phyloP scores from a whole-genome alignment of 2,113 vertebrate species.

The Fukomys damarensis region DNA sequence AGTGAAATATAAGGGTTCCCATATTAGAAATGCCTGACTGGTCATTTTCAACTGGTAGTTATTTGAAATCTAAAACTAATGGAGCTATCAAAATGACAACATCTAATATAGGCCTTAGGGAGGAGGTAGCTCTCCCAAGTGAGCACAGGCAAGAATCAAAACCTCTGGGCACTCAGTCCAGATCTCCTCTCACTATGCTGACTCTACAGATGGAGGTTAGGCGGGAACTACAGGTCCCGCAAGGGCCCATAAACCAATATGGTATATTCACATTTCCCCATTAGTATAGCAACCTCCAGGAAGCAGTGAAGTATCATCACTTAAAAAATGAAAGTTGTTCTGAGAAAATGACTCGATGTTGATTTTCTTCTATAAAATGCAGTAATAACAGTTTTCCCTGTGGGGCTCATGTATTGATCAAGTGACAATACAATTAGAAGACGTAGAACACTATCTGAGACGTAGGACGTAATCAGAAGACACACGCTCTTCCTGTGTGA shows the following conservation, averaged over 20 bases:
- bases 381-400: neutral
- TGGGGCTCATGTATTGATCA: neutral
- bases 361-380: conserved; percentile 17
- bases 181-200: neutral
- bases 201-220: neutral
- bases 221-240: neutral
- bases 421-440: neutral
- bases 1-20: neutral
- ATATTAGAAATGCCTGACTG: neutral
- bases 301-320: neutral
- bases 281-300: neutral
- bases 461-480: neutral
- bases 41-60: conserved; percentile 1
- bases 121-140: neutral
- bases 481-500: neutral
- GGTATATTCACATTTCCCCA: neutral
- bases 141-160: neutral
- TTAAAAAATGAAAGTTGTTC: neutral
- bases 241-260: neutral
- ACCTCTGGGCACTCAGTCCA: neutral
- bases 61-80: conserved; percentile 7
- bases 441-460: neutral
- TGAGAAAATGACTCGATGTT: neutral
- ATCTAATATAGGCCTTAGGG: neutral
- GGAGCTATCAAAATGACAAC: neutral